Evolutionary conservation across 2,888 invertebrate genomes (phyloP), one percentile per base, ranked within the genome.

Genomic region (Amphiduros pacificus): DNA sequence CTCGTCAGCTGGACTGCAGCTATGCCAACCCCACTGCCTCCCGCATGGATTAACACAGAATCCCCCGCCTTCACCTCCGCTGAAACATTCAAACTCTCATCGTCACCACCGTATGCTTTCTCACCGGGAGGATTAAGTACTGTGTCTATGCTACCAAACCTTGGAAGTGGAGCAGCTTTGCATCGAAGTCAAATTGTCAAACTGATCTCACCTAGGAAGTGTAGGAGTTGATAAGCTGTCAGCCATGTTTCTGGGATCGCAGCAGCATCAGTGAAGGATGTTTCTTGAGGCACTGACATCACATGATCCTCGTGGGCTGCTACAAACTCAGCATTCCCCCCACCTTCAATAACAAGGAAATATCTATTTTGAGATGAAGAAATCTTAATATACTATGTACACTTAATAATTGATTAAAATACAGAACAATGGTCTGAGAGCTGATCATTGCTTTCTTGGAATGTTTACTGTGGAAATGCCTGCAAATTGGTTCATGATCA

Each of bases 291-390:
- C 20, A 83, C 60, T 3, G 66, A 67, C 64, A 80, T 73, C 28
- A 79, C 56, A 41, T 75, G 73, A 28, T 73, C 75, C 59, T 76
- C 76, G 28, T 75, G 73, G 3, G 73, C 74, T 3, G 78, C 72
- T 14, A 77, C 82, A 71, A 75, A 83, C 66, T 83, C 81, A 9
- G 82, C 82, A 74, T 83, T 78, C n/a, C 83, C 82, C 28, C 83
- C 83, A 36, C 83, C 82, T 77, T 64, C 11, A 4, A 36, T 40
- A 44, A 20, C 14, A 36, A 14, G 54, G 40, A 22, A 20, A 14
- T 9, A 6, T 32, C n/a, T 27, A 52, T 52, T 49, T 17, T 49
- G 11, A 49, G 9, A 49, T 49, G 14, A n/a, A n/a, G n/a, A n/a
- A n/a, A n/a, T n/a, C n/a, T n/a, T n/a, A n/a, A n/a, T n/a, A n/a